Base-by-base conservation (phyloP, 2,888 invertebrate genomes). In the Oeneis ivallda region DNA sequence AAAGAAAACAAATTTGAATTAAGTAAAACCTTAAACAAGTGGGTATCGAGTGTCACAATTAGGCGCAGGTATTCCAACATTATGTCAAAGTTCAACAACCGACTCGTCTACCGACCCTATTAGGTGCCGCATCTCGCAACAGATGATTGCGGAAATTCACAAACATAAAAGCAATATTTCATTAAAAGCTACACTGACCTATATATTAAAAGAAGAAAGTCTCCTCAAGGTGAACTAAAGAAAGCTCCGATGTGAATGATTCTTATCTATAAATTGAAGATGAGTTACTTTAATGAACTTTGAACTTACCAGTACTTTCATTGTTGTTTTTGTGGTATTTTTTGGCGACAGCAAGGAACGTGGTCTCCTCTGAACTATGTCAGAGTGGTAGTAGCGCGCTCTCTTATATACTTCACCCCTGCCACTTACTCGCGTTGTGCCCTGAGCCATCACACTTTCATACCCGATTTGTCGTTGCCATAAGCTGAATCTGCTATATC, bases 361-460 rank as follows among this genome's bases (percentile, higher is more conserved):
- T 87, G 83, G 76, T 77, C 79, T 79, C 81, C 81, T 81, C 85
- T 85, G 85, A 89, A 91, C 90, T 92, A 87, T 91, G 91, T 86
- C 86, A 84, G 85, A 85, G 88, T 87, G 87, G 89, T 89, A 86
- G 86, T 82, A 80, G 81, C 75, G 76, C 89, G 87, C 83, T 83
- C 79, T 82, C 89, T 91, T 92, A 87, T 92, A 92, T 92, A 92
- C 89, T 81, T 75, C 90, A 90, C 92, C 92, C 92, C 92, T 91
- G 92, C 92, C 92, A 90, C 87, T 79, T 77, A 76, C 78, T 74
- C 78, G 75, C 81, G 80, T 80, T 76, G 77, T 80, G 81, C 81
- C 80, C 80, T 79, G 80, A 78, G 81, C 81, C 87, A 87, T 84
- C 88, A 83, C 82, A 89, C 91, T 91, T 91, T 90, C 91, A 85